Evolutionary conservation across 2,113 vertebrate species (phyloP), one percentile per base, ranked within the genome.

Genomic region (Trichechus manatus): DNA sequence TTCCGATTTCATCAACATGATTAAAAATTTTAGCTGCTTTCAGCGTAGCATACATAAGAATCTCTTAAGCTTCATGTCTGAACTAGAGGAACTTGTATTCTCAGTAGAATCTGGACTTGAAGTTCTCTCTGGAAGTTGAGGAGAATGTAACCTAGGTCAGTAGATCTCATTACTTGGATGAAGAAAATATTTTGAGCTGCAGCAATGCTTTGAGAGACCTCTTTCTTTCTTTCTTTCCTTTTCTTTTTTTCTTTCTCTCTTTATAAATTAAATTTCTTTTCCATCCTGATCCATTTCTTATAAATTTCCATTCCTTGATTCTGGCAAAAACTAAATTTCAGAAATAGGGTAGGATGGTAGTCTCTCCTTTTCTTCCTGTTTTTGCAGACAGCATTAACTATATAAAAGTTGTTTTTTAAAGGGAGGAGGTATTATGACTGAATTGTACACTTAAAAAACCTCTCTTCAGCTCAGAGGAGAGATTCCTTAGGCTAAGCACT

Each of bases 111-210:
- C 36, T 10, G 33, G 39, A 44, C 39, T 87, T 77, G 50, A 27
- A 74, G 27, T 39, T 66, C 14, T 81, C 53, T 10, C 2, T 72
- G 53, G 11, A n/a, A 36, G 29, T 29, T 81, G 47, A 82, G 17
- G 17, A 77, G 31, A 19, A n/a, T 44, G 59, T 13, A 7, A 23
- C 33, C 29, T 17, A 78, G 1, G 59, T 42, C 86, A 82, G 39
- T 47, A 42, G 14, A 70, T 77, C n/a, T 53, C 72, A 27, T 36
- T 53, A 82, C 29, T 9, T 63, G 50, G 36, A 70, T 70, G 29
- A 70, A 8, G 66, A 53, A 87, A 93, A 70, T 61, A 82, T 70
- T 90, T 93, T 53, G 23, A 91, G 39, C 17, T 94, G 23, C 29
- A 29, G 13, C 25, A n/a, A n/a, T 6, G 15, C 94, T 88, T 85